Evolutionary conservation across 2,888 invertebrate genomes (phyloP).

Genomic region (Chirona hameri): DNA sequence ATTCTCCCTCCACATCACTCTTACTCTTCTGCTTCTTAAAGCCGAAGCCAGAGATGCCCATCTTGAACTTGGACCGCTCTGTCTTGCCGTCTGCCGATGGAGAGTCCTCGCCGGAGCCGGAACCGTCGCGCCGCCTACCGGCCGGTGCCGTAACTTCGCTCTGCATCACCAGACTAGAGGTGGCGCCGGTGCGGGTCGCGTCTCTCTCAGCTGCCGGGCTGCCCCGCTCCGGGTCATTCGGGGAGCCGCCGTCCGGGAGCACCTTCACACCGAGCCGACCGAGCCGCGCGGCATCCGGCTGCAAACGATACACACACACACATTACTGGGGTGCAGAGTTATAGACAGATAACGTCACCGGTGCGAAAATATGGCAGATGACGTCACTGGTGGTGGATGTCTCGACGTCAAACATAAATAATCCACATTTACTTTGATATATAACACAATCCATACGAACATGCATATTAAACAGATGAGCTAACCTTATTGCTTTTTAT

Average conservation of each 20-base stretch:
- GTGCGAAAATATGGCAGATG: too few relatives aligned
- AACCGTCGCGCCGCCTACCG: too few relatives aligned
- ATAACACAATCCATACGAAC: too few relatives aligned
- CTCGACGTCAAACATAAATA: too few relatives aligned
- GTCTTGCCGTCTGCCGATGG: background rate
- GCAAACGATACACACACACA: background rate
- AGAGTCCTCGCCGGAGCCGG: background rate
- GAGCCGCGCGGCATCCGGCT: background rate
- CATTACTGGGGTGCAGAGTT: background rate
- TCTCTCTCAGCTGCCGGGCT: background rate
- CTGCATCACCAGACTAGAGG: background rate
- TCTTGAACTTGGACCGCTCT: constrained; percentile 3
- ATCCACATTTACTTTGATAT: too few relatives aligned
- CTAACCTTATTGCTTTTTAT: too few relatives aligned
- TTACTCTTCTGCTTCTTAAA: constrained; percentile 6
- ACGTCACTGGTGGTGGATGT: too few relatives aligned
- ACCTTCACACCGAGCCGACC: background rate
- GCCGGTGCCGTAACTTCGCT: background rate
- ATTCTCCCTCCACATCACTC: background rate
- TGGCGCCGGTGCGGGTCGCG: background rate
- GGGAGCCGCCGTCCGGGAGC: background rate
- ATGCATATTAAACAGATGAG: too few relatives aligned
- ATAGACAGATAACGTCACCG: too few relatives aligned
- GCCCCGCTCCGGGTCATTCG: background rate
- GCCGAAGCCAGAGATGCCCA: background rate